Evolutionary conservation across 1,140 invertebrate species (phyloP).

Genomic region (Onthophagus taurus): DNA sequence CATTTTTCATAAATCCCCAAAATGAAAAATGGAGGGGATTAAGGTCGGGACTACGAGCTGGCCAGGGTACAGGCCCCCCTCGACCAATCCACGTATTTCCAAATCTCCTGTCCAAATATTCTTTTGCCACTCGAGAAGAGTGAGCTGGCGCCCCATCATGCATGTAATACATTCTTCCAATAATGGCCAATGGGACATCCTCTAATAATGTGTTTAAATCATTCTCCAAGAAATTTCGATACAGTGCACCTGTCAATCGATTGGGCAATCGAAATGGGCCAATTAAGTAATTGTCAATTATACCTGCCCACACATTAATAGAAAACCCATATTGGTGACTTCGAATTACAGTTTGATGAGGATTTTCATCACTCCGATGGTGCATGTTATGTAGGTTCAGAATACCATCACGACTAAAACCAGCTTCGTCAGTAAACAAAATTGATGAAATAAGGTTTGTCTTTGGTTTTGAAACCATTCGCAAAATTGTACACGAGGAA

Average conservation of each 20-base stretch:
- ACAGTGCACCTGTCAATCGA: slow-evolving; percentile 25
- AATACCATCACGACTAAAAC: slow-evolving; percentile 4
- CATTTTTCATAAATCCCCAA: slow-evolving; percentile 23
- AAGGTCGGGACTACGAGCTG: slow-evolving; percentile 27
- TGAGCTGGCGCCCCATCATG: slow-evolving; percentile 27
- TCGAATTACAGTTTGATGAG: slow-evolving; percentile 26
- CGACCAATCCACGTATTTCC: slow-evolving; percentile 26
- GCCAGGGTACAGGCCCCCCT: slow-evolving; percentile 26
- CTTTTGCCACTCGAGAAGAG: slow-evolving; percentile 4
- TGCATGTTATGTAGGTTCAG: slow-evolving; percentile 1
- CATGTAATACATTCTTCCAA: slow-evolving; percentile 26
- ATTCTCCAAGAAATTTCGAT: slow-evolving; percentile 28
- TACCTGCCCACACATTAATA: slow-evolving; percentile 23
- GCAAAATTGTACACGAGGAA: not conserved
- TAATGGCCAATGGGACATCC: slow-evolving; percentile 20
- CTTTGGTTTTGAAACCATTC: not conserved
- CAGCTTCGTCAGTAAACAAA: slow-evolving; percentile 10
- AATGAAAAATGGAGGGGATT: slow-evolving; percentile 28
- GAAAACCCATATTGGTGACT: slow-evolving; percentile 32
- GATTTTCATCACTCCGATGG: slow-evolving; percentile 19
- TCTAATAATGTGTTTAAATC: slow-evolving; percentile 22
- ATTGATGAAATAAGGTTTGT: not conserved
- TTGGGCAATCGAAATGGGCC: slow-evolving; percentile 18
- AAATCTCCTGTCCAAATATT: not conserved
- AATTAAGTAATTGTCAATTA: slow-evolving; percentile 31